phyloP scores from a whole-genome alignment of 2,888 invertebrate genomes.

The Cotesia congregata region DNA sequence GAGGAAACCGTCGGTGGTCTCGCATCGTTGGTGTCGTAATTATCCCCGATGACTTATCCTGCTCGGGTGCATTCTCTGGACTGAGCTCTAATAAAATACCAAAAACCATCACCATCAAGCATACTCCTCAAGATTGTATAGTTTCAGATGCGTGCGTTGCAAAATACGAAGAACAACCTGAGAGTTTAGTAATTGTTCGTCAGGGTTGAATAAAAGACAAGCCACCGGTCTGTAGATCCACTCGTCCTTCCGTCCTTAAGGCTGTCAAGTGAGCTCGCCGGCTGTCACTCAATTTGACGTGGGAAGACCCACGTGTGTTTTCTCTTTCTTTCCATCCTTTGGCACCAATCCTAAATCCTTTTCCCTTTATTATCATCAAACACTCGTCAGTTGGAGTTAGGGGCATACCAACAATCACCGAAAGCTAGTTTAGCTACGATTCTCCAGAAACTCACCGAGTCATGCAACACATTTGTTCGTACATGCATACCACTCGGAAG shows the following conservation, averaged over 20 bases:
- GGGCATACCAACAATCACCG: slow-evolving; percentile 55
- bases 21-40: slow-evolving; percentile 42
- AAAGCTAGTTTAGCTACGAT: slow-evolving; percentile 69
- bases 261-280: slow-evolving; percentile 59
- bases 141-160: slow-evolving; percentile 51
- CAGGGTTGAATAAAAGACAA: slow-evolving; percentile 70
- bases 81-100: not conserved
- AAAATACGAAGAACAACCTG: slow-evolving; percentile 37
- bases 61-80: slow-evolving; percentile 54
- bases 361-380: slow-evolving; percentile 28
- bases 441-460: slow-evolving; percentile 66
- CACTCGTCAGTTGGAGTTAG: slow-evolving; percentile 20
- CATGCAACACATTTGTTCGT: slow-evolving; percentile 60
- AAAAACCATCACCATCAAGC: not conserved
- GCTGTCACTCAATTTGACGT: slow-evolving; percentile 70
- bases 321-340: not conserved
- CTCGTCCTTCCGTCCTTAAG: slow-evolving; percentile 59
- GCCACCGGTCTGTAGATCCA: slow-evolving; percentile 59
- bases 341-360: slow-evolving; percentile 9
- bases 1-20: slow-evolving; percentile 35
- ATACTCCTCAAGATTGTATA: slow-evolving; percentile 7
- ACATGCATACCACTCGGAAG: slow-evolving; percentile 39
- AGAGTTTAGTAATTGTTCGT: slow-evolving; percentile 66
- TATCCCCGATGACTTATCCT: slow-evolving; percentile 39
- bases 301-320: slow-evolving; percentile 66